Evolutionary conservation across 2,888 invertebrate genomes (phyloP).

Genomic region (Dryobotodes eremita): DNA sequence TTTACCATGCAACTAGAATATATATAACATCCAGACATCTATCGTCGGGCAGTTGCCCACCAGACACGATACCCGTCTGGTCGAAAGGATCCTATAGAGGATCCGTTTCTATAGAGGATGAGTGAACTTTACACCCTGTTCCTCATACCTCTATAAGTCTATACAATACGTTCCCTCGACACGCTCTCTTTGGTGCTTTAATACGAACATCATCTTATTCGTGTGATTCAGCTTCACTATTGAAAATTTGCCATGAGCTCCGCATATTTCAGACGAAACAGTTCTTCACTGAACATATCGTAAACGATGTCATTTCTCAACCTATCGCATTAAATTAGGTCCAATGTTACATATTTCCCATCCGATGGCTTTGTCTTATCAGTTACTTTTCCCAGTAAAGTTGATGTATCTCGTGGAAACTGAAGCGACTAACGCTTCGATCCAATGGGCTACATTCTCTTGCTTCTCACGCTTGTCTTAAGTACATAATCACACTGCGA

Average conservation of each 20-base stretch:
- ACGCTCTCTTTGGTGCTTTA: constrained; percentile 2
- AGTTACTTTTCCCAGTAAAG: constrained; percentile 67
- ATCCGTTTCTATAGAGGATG: too few species aligned
- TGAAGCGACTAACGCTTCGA: constrained; percentile 64
- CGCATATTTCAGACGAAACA: not conserved
- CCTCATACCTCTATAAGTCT: not conserved
- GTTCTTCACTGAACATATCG: not conserved
- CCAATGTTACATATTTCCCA: constrained; percentile 47
- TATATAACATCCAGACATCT: too few species aligned
- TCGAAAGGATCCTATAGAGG: too few species aligned
- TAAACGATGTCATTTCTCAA: constrained; percentile 19
- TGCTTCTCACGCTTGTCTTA: constrained; percentile 66
- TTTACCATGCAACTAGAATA: too few species aligned
- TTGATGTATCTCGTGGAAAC: constrained; percentile 76
- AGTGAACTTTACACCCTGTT: too few species aligned
- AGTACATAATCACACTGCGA: constrained; percentile 58
- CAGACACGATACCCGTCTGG: too few species aligned
- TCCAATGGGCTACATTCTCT: constrained; percentile 61
- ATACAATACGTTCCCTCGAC: not conserved
- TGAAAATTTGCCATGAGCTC: not conserved
- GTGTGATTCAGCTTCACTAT: not conserved
- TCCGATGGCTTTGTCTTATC: constrained; percentile 51
- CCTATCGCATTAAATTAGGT: constrained; percentile 41
- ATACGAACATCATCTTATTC: not conserved
- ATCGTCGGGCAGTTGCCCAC: too few species aligned